Evolutionary conservation across 1,140 invertebrate genomes (phyloP), one percentile per base, ranked within the genome.

Genomic region (Armadillidium nasatum): DNA sequence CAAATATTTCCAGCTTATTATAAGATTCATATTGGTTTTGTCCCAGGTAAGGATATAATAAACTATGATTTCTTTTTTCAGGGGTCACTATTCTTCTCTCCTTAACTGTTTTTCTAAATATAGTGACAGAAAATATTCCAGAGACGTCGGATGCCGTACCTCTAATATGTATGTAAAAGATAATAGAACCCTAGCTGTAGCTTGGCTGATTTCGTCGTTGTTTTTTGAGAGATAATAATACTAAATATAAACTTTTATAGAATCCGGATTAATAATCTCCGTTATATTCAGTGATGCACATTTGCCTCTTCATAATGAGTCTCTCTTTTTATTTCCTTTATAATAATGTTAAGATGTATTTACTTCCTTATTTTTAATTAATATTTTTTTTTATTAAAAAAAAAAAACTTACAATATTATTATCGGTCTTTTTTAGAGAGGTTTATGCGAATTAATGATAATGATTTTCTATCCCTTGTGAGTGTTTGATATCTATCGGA

Each of bases 101-200:
- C 71, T 85, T 91, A 82, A 90, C 90, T 82, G 89, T 91, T 79
- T 91, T 91, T 85, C 89, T 91, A 84, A 86, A 91, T 81, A 86
- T 91, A 82, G n/a, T 91, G 74, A 88, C 86, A 44, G 83, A 88
- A 88, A 86, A 88, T 80, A 89, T 90, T 82, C 89, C 89, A 71
- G 88, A 88, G 70, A 90, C 89, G 13, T 89, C 88, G 45, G 89
- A 91, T 83, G 88, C 89, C 73, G 93, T 95, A 88, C 93, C 93
- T 88, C 87, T 95, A 90, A 92, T 94, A 94, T 92, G 93, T 94
- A 94, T 79, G 81, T 80, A 81, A 77, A 67, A 13, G 50, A 60
- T 60, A 15, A 60, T 60, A 60, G 50, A 60, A 19, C 19, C 33
- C 11, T 13, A 60, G 50, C 11, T 60, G 50, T 60, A 60, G 50